phyloP scores from a whole-genome alignment of 2,888 invertebrate species.

The Pharmacophagus antenor region DNA sequence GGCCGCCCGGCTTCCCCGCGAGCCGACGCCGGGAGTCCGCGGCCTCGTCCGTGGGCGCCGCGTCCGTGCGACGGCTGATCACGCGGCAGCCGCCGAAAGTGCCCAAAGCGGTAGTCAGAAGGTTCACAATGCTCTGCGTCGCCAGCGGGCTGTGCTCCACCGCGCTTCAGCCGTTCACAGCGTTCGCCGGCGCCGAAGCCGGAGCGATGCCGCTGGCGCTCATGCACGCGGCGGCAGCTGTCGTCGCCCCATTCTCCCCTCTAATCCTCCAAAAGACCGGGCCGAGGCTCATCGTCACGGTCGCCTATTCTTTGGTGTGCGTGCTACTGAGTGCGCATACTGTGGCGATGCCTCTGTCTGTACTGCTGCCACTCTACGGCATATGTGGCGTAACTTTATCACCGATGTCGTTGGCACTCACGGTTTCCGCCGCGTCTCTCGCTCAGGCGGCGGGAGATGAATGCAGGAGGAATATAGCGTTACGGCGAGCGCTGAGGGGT shows the following conservation, averaged over 20 bases:
- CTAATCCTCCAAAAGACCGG: constrained; percentile 69
- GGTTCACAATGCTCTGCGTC: constrained; percentile 78
- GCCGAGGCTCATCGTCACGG: constrained; percentile 61
- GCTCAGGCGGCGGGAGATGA: constrained; percentile 78
- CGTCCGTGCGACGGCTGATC: constrained; percentile 87
- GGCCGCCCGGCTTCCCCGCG: constrained; percentile 42
- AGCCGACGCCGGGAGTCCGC: constrained; percentile 84
- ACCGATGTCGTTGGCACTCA: constrained; percentile 79
- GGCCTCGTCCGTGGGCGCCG: constrained; percentile 87
- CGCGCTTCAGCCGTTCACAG: constrained; percentile 82
- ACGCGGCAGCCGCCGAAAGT: constrained; percentile 76
- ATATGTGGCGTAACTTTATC: constrained; percentile 80
- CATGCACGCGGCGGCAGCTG: constrained; percentile 82
- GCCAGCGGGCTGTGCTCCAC: constrained; percentile 84
- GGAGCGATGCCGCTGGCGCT: constrained; percentile 84
- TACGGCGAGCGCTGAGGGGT: constrained; percentile 67
- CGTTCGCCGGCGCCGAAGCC: constrained; percentile 72
- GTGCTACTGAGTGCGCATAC: constrained; percentile 82
- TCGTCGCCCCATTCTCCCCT: constrained; percentile 75
- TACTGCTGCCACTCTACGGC: constrained; percentile 64
- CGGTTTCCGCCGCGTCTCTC: constrained; percentile 80
- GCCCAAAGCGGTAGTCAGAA: constrained; percentile 70
- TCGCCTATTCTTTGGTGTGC: constrained; percentile 79
- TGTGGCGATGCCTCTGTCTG: constrained; percentile 59
- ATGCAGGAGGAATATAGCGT: constrained; percentile 56